These are phyloP conservation scores for Entelurus aequoreus DNA, from an alignment of 2,113 vertebrate species.

Conservation along the genomic window DNA sequence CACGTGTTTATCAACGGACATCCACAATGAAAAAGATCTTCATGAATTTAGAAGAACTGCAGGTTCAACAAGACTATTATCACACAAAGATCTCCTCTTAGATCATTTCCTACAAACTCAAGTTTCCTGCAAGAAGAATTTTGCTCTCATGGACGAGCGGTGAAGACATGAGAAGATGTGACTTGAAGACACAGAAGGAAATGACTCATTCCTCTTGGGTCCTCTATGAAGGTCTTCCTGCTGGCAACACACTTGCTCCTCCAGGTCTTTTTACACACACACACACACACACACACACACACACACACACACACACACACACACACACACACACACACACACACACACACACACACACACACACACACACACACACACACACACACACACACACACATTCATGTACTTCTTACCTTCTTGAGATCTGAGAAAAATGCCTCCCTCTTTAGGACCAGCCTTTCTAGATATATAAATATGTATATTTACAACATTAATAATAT, in stretches of 20 bases:
- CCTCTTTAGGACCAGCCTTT: too few relatives aligned
- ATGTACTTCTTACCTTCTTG: not conserved
- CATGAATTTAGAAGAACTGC: too few relatives aligned
- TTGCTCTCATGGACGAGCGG: conserved; percentile 20
- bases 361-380: not conserved
- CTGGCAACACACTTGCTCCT: conserved; percentile 11
- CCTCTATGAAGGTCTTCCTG: conserved; percentile 45
- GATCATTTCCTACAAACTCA: conserved; percentile 21
- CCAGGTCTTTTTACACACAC: not conserved
- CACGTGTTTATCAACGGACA: too few relatives aligned
- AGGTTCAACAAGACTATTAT: too few relatives aligned
- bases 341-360: too few relatives aligned
- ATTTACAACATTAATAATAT: too few relatives aligned
- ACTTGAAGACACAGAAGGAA: conserved; percentile 34
- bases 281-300: not conserved
- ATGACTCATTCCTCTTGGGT: conserved; percentile 54
- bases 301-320: too few relatives aligned
- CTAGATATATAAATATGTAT: too few relatives aligned
- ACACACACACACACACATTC: not conserved
- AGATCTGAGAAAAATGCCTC: too few relatives aligned
- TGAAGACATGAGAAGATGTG: conserved; percentile 27
- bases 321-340: too few relatives aligned
- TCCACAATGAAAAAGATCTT: too few relatives aligned
- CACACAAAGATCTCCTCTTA: conserved; percentile 24
- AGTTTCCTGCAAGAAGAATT: conserved; percentile 44